Evolutionary conservation across 2,888 invertebrate genomes (phyloP), one percentile per base, ranked within the genome.

Genomic region (Uropetala carovei): DNA sequence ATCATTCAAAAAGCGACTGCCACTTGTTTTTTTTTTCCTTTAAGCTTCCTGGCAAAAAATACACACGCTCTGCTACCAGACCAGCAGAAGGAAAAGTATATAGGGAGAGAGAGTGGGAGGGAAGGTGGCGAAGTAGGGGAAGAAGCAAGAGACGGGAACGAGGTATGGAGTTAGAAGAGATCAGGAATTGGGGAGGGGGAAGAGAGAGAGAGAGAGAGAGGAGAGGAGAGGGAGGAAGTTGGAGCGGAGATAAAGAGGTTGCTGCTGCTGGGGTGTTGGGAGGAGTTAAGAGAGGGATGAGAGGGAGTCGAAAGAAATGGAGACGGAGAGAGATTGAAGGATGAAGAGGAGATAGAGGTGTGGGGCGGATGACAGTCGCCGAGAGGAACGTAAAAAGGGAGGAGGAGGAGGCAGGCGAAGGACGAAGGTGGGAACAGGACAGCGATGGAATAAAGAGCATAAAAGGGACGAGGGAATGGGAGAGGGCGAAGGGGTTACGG

Each of bases 1-100:
- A 89, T 89, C 89, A 89, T 89, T 89, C 89, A 89, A 89, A 89
- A 89, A 89, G 89, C 60, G 89, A 89, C 64, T 64, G 64, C 89
- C 43, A 43, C 64, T 89, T 60, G n/a, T 89, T 89, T 89, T 64
- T 89, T 89, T 16, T 64, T 89, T 89, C 11, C 60, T 27, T n/a
- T 7, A 30, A 27, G 64, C 86, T 86, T 86, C 60, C 86, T 86
- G 86, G 59, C 16, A 18, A 59, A 59, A 59, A 30, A 60, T 43
- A 27, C 11, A 22, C 14, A 14, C 86, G 60, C 86, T 30, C 27
- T 30, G 86, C 59, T 43, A 89, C 64, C 60, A 64, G 64, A 89
- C 30, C 64, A 22, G 86, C 43, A 59, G 27, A 43, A 30, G 82
- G 18, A n/a, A n/a, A 43, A 43, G 43, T 43, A 43, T 43, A 43